These are phyloP conservation scores for Pheucticus melanocephalus DNA, from an alignment of 2,113 vertebrate species.

Conservation along the genomic window DNA sequence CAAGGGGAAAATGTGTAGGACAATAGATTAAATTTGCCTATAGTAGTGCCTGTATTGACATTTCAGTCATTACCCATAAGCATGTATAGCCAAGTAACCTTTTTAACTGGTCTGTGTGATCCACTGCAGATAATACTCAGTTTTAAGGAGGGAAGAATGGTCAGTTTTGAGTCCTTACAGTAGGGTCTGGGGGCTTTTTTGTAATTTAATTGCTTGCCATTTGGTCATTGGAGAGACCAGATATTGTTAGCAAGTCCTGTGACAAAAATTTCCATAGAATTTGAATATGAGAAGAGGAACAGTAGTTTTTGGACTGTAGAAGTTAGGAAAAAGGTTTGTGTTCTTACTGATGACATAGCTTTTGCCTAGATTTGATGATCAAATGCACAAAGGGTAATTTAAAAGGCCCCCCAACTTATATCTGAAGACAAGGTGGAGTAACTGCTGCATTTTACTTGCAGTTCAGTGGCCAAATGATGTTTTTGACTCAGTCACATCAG, in stretches of 20 bases:
- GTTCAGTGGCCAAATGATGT: neutral
- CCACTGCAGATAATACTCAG: neutral
- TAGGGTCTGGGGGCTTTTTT: neutral
- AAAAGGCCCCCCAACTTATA: neutral
- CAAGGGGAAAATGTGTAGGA: neutral
- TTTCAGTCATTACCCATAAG: neutral
- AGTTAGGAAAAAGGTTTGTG: neutral
- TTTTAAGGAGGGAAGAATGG: neutral
- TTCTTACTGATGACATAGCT: neutral
- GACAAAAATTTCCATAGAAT: neutral
- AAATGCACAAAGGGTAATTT: neutral
- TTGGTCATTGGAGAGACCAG: neutral
- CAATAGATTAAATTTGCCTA: neutral
- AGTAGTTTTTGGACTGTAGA: neutral
- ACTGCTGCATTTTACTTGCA: neutral
- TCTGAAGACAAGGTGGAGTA: neutral
- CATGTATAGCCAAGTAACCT: neutral
- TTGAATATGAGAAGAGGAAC: neutral
- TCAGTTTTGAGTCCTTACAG: neutral
- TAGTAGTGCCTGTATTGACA: neutral
- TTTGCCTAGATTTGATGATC: neutral
- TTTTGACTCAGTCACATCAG: neutral
- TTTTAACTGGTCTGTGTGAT: neutral
- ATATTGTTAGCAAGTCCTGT: rapidly evolving
- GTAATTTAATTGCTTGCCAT: neutral